Conservation (phyloP, 2,797 vertebrate genomes). For the Silurus lanzhouensis region DNA sequence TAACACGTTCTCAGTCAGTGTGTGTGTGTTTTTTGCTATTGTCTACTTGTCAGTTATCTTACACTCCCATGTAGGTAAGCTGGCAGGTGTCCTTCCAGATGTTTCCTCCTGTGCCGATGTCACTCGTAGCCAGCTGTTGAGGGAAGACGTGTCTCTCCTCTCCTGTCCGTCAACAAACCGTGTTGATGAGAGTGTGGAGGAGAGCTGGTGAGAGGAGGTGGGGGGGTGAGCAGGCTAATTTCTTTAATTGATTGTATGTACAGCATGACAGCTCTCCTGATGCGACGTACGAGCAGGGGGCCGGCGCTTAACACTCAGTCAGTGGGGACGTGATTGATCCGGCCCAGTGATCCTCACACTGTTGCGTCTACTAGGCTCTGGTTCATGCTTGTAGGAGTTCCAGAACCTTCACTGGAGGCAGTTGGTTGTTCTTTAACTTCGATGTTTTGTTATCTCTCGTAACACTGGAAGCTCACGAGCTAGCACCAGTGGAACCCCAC, state of each 20-base stretch:
- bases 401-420: neutral
- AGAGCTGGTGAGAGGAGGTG: slow-evolving; percentile 42
- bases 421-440: neutral
- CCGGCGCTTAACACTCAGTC: slow-evolving; percentile 60
- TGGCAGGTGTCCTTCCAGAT: slow-evolving; percentile 63
- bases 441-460: neutral
- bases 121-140: slow-evolving; percentile 59
- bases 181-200: slow-evolving; percentile 44
- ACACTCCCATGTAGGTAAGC: slow-evolving; percentile 47
- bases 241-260: slow-evolving; percentile 79
- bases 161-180: slow-evolving; percentile 55
- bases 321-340: slow-evolving; percentile 67
- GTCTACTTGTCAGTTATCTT: slow-evolving; percentile 29
- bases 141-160: slow-evolving; percentile 54
- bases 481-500: neutral
- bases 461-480: neutral
- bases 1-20: slow-evolving; percentile 1
- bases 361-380: slow-evolving; percentile 27
- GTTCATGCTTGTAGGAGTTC: slow-evolving; percentile 11
- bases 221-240: slow-evolving; percentile 69
- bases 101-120: slow-evolving; percentile 58
- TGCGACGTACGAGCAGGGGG: slow-evolving; percentile 65
- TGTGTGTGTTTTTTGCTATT: slow-evolving; percentile 3
- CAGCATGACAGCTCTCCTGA: slow-evolving; percentile 75
- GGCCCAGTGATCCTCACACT: slow-evolving; percentile 51